phyloP scores from a whole-genome alignment of 2,888 invertebrate genomes.

The Dendrolimus pini region DNA sequence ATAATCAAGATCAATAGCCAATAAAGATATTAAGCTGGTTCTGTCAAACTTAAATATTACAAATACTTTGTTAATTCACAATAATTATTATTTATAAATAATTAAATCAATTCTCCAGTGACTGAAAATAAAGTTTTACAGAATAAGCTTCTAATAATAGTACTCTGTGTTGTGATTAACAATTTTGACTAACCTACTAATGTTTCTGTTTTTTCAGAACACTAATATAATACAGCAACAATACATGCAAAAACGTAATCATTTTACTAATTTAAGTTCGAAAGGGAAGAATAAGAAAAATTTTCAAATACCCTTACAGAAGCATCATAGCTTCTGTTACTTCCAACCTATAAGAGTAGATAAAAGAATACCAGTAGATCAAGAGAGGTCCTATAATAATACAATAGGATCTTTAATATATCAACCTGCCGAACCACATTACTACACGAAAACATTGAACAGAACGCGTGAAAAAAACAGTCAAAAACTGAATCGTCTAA shows the following conservation, averaged over 20 bases:
- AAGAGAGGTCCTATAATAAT: conserved; percentile 62
- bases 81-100: no score
- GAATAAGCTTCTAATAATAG: no score
- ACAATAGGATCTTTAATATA: conserved; percentile 68
- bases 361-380: conserved; percentile 69
- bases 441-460: conserved; percentile 68
- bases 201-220: conserved; percentile 72
- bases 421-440: conserved; percentile 57
- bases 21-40: background rate
- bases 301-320: conserved; percentile 79
- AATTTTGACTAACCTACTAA: conserved; percentile 46
- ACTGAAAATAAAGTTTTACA: no score
- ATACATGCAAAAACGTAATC: conserved; percentile 74
- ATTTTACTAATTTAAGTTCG: conserved; percentile 70
- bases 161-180: conserved; percentile 24
- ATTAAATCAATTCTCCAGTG: no score
- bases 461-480: conserved; percentile 64
- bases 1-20: background rate
- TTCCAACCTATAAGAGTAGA: conserved; percentile 80
- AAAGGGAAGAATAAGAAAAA: conserved; percentile 77
- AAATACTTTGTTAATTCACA: no score
- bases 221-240: conserved; percentile 76
- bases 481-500: conserved; percentile 63
- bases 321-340: conserved; percentile 81
- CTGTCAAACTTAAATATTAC: background rate